A percentile compares a stretch with the other conserved stretches of the same genome.
Evolutionary conservation across 2,888 invertebrate species (phyloP).

Genomic region (Stenodema calcarata): DNA sequence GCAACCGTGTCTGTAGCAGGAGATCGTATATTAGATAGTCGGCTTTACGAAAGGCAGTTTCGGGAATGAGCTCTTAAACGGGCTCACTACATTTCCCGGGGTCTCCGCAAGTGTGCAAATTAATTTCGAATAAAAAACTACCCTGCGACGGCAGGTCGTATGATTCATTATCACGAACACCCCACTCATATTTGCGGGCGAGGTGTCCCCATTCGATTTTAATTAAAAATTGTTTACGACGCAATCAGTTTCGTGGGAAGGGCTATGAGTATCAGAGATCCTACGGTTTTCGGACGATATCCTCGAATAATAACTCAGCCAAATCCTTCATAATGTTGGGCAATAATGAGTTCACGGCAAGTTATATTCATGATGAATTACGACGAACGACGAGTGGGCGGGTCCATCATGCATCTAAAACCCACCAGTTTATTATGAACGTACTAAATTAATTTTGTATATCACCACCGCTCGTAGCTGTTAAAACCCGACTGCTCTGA

Average conservation of each 20-base stretch:
- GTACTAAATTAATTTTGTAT: no score
- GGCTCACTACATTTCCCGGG: neutral
- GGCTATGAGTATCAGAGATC: neutral
- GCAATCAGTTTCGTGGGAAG: neutral
- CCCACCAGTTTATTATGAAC: no score
- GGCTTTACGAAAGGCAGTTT: neutral
- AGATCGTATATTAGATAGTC: neutral
- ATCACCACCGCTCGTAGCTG: no score
- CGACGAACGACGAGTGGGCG: no score
- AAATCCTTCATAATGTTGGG: neutral
- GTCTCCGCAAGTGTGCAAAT: neutral
- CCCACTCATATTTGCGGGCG: neutral
- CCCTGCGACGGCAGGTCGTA: neutral
- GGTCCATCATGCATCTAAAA: no score
- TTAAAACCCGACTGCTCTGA: no score
- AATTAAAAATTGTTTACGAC: neutral
- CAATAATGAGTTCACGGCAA: no score
- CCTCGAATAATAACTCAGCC: neutral
- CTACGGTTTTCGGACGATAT: neutral
- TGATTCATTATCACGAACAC: neutral
- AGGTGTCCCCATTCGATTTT: neutral
- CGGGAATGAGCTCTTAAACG: neutral
- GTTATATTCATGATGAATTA: no score
- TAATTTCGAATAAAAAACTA: neutral
- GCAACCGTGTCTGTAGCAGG: neutral